Conservation (phyloP, 2,113 vertebrate species). For the Cavia aperea region DNA sequence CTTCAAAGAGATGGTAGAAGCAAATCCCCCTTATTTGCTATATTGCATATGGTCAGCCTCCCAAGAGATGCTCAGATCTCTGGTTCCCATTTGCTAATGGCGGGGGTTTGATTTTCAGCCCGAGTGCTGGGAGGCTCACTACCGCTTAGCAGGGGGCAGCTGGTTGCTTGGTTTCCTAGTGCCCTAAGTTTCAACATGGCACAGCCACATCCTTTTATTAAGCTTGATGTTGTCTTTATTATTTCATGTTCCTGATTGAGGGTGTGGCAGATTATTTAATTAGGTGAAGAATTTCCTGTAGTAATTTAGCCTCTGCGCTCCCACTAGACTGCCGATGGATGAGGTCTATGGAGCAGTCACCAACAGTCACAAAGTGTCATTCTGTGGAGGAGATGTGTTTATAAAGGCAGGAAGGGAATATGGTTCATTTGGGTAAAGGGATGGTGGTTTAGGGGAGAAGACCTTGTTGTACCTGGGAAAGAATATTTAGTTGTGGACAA, state of each 20-base stretch:
- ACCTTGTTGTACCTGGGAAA: conserved; percentile 40
- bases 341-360: conserved; percentile 57
- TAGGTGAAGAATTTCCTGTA: conserved; percentile 73
- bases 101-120: too few species aligned
- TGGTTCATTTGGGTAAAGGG: conserved; percentile 45
- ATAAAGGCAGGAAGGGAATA: conserved; percentile 52
- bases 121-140: too few species aligned
- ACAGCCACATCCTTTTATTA: conserved; percentile 72
- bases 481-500: conserved; percentile 31
- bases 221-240: conserved; percentile 69
- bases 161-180: too few species aligned
- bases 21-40: too few species aligned
- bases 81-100: too few species aligned
- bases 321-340: background rate
- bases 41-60: too few species aligned
- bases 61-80: too few species aligned
- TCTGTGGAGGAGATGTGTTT: conserved; percentile 57
- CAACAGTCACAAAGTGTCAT: conserved; percentile 51
- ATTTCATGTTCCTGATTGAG: conserved; percentile 68
- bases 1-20: too few species aligned
- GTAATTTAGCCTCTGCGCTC: conserved; percentile 58
- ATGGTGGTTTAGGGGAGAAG: background rate
- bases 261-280: conserved; percentile 69
- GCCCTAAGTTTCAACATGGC: too few species aligned
- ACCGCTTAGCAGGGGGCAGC: too few species aligned